Evolutionary conservation across 2,797 vertebrate species (phyloP), one percentile per base, ranked within the genome.

Genomic region (Tokudaia muenninki): DNA sequence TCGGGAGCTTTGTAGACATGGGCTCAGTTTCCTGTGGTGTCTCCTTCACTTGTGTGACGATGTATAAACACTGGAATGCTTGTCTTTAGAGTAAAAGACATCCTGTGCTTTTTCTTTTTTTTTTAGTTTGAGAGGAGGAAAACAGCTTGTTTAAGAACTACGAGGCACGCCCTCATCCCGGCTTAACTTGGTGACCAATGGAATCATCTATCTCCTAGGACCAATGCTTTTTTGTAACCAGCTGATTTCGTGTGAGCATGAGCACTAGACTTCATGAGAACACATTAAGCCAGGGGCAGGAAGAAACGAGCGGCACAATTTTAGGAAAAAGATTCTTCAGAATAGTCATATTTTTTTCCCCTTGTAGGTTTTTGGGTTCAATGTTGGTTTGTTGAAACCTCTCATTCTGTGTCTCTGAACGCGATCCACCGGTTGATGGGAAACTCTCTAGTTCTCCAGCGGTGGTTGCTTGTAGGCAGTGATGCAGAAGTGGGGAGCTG

Each of bases 121-220:
- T 81, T 81, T 57, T 57, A n/a, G 41, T 67, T 86, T 65, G 26
- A 95, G 87, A 41, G 72, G 70, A 75, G 10, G 47, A 92, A 90
- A 61, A 19, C 37, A 92, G 52, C 19, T 93, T 94, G 72, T 65
- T 13, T 34, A 50, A 17, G 87, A 88, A 87, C 13, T 37, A 72
- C 24, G 34, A 63, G 22, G 34, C 24, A 52, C 31, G 26, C 55
- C 13, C 16, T 70, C 31, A n/a, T 92, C 34, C 92, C 44, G 80
- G 80, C 65, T 94, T 29, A 93, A n/a, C 44, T 83, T 83, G 75
- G 63, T 79, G 72, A 79, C 37, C 84, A 63, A 92, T n/a, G 26
- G n/a, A 63, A 79, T 57, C 47, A 63, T 55, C 70, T 22, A 50
- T 37, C 10, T 90, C 67, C 22, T 12, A 26, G 61, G 37, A 19